Evolutionary conservation across 2,113 vertebrate genomes (phyloP).

Genomic region (Carassius carassius): DNA sequence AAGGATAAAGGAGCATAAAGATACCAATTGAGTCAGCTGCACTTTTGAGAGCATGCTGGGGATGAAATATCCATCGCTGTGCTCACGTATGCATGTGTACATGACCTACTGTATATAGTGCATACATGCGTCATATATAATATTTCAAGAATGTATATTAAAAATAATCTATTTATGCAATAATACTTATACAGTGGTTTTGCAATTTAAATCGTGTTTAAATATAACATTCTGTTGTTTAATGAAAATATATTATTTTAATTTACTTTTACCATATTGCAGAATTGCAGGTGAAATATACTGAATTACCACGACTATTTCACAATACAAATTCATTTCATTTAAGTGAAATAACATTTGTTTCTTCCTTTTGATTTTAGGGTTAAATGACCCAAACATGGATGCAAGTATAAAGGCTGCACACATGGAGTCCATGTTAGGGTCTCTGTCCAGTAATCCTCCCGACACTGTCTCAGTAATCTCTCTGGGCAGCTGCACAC

Average conservation of each 20-base stretch:
- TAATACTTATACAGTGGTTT: too few species aligned
- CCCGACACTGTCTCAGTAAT: constrained; percentile 45
- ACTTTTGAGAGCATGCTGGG: constrained; percentile 13
- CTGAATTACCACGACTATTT: neutral
- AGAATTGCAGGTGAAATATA: too few species aligned
- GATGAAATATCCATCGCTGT: constrained; percentile 40
- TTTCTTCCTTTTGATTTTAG: neutral
- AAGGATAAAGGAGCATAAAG: constrained; percentile 26
- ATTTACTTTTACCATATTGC: too few species aligned
- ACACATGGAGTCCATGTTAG: constrained; percentile 11
- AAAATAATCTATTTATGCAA: too few species aligned
- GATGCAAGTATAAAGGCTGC: neutral
- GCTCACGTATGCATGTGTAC: neutral
- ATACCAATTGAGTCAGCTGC: constrained; percentile 36
- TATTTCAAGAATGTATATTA: too few species aligned
- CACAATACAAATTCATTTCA: neutral
- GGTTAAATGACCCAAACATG: neutral
- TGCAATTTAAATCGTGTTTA: too few species aligned
- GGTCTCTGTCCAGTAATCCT: constrained; percentile 46
- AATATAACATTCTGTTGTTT: neutral
- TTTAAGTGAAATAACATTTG: neutral
- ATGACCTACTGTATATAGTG: too few species aligned
- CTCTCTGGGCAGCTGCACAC: constrained; percentile 50
- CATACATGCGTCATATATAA: too few species aligned
- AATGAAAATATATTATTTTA: too few species aligned